Evolutionary conservation across 2,888 invertebrate genomes (phyloP), one percentile per base, ranked within the genome.

Genomic region (Tetanocera ferruginea): DNA sequence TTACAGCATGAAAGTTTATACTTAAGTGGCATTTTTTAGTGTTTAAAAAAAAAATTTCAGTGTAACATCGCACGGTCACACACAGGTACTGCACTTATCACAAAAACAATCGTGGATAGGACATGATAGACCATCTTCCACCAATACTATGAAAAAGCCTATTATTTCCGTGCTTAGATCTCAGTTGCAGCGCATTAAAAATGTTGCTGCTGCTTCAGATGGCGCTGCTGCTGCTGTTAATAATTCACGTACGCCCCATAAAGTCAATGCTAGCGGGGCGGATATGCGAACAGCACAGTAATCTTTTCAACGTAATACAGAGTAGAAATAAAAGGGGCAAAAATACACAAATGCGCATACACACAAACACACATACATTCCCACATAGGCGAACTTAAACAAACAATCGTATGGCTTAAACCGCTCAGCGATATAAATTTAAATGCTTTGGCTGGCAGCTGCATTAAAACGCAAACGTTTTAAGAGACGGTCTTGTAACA

Each of bases 231-330:
- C 49, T 23, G 51, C 69, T 49, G 51, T 51, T 69, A 69, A 69
- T 69, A 49, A 9, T 6, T 69, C 69, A 69, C 69, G 28, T 69
- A 17, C 49, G 28, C 43, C 51, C 43, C 25, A 69, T 69, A 51
- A 49, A 69, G 17, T 51, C 69, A 0, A 51, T 25, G 69, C 34
- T 2, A 17, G 17, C 43, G 49, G 51, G 51, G 17, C 43, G 28
- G 69, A 43, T 2, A 6, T 43, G 43, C 11, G 43, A 14, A 14
- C 11, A 31, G 31, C 31, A 31, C 31, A 31, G 5, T 5, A 43
- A 43, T 11, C 2, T 11, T 43, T 43, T 43, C 43, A 43, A 43
- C 43, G 2, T 11, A 43, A 43, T 43, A 43, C 43, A 43, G 11
- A 43, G 43, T 11, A 43, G 43, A 11, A 6, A 6, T 11, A 43